Conservation (phyloP, 2,888 invertebrate genomes). For the Cybosia mesomella region DNA sequence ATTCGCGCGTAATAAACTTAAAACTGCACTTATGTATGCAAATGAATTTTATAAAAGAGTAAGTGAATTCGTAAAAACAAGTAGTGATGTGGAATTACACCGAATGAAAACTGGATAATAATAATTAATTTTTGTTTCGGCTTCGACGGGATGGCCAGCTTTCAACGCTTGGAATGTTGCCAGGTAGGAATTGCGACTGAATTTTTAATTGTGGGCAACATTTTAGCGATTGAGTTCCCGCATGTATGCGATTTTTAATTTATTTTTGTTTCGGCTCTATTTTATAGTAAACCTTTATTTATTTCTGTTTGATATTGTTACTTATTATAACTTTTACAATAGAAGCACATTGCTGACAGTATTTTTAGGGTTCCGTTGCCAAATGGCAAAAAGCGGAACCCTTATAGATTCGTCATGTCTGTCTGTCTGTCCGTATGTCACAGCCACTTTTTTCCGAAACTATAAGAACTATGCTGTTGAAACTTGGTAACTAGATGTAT, state of each 20-base stretch:
- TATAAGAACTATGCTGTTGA: too few species aligned
- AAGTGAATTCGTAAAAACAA: too few species aligned
- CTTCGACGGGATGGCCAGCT: constrained; percentile 47
- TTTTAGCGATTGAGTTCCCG: constrained; percentile 54
- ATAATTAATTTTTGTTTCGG: constrained; percentile 59
- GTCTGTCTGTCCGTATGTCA: too few species aligned
- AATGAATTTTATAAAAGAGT: constrained; percentile 36
- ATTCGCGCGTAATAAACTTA: background rate
- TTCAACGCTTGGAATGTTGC: constrained; percentile 58
- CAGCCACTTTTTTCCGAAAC: too few species aligned
- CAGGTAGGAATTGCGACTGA: constrained; percentile 49
- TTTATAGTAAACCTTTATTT: constrained; percentile 10
- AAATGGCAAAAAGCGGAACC: too few species aligned
- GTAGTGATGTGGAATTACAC: constrained; percentile 36
- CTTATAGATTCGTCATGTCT: too few species aligned
- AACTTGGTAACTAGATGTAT: too few species aligned
- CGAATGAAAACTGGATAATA: constrained; percentile 49
- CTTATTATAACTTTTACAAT: constrained; percentile 19
- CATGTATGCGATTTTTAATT: constrained; percentile 45
- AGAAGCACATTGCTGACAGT: too few species aligned
- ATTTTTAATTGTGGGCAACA: constrained; percentile 60
- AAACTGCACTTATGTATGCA: constrained; percentile 15
- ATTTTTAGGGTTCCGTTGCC: too few species aligned
- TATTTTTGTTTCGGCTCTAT: constrained; percentile 32
- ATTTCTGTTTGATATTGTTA: constrained; percentile 11